A percentile compares a stretch with the other conserved stretches of the same genome.
Evolutionary conservation across 1,140 invertebrate genomes (phyloP).

Genomic region (Chymomyza costata): DNA sequence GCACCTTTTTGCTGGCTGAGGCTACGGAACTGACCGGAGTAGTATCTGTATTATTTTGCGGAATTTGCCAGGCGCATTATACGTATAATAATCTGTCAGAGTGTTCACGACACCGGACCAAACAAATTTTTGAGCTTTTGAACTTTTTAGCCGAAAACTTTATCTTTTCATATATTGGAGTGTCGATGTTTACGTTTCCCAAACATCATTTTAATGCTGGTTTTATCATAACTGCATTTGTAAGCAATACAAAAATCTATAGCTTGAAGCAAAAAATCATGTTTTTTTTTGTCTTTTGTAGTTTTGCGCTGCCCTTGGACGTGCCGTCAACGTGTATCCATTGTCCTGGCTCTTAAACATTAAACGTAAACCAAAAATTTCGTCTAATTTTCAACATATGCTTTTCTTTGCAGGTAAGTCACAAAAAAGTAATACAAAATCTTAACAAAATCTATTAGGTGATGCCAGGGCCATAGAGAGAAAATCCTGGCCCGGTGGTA

Average conservation of each 20-base stretch:
- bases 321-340: constrained; percentile 96
- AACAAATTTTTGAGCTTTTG: constrained; percentile 95
- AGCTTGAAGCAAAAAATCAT: not conserved
- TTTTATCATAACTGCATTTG: constrained; percentile 95
- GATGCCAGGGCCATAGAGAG: no score
- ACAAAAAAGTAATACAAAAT: not conserved
- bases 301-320: constrained; percentile 89
- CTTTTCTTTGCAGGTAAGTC: constrained; percentile 95
- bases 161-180: constrained; percentile 99
- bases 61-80: constrained; percentile 99
- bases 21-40: constrained; percentile 96
- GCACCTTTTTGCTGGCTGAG: constrained; percentile 97
- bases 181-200: constrained; percentile 98
- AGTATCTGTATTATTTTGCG: constrained; percentile 97
- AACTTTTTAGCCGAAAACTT: constrained; percentile 99
- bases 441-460: no score
- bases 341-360: constrained; percentile 95
- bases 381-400: constrained; percentile 97
- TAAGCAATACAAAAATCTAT: constrained; percentile 76
- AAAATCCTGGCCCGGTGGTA: no score
- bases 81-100: constrained; percentile 97
- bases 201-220: constrained; percentile 94
- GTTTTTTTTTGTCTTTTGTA: constrained; percentile 68
- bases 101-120: constrained; percentile 92
- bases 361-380: constrained; percentile 94